These are phyloP conservation scores for Sebastes variabilis DNA, from an alignment of 2,797 vertebrate genomes.

Conservation along the genomic window DNA sequence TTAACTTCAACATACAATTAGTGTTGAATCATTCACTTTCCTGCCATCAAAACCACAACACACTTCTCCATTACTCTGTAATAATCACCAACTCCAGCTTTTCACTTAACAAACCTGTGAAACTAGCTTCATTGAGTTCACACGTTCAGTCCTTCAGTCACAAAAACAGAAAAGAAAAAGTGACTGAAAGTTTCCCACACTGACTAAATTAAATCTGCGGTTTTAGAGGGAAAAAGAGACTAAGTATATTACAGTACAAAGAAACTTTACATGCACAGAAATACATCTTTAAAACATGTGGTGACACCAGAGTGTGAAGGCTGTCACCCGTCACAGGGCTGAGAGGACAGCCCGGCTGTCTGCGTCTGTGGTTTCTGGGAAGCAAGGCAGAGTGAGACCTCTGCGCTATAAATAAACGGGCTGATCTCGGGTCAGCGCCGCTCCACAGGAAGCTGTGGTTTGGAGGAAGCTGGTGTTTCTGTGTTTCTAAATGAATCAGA, in stretches of 20 bases:
- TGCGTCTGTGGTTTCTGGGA: background rate
- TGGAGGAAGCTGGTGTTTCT: background rate
- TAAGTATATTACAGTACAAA: background rate
- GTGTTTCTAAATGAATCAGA: constrained; percentile 43
- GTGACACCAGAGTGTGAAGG: background rate
- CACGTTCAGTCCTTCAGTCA: background rate
- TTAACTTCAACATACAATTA: constrained; percentile 1
- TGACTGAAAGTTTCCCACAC: background rate
- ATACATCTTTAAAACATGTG: background rate
- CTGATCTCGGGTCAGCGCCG: background rate
- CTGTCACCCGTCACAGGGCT: background rate
- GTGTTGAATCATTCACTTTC: background rate
- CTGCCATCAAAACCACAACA: background rate
- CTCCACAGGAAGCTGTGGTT: constrained; percentile 39
- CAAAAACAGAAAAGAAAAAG: background rate
- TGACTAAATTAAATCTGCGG: background rate
- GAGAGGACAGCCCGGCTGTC: background rate
- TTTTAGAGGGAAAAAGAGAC: background rate
- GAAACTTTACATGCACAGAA: background rate
- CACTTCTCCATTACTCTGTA: background rate
- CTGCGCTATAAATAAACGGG: background rate
- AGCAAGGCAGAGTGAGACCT: constrained; percentile 8
- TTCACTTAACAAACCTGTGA: background rate
- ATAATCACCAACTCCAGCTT: background rate
- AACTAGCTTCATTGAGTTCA: too few species aligned